Percentiles rank a stretch among this genome's conserved stretches.
Conservation (phyloP, 2,888 invertebrate genomes). For the Agrilus cyanescens region DNA sequence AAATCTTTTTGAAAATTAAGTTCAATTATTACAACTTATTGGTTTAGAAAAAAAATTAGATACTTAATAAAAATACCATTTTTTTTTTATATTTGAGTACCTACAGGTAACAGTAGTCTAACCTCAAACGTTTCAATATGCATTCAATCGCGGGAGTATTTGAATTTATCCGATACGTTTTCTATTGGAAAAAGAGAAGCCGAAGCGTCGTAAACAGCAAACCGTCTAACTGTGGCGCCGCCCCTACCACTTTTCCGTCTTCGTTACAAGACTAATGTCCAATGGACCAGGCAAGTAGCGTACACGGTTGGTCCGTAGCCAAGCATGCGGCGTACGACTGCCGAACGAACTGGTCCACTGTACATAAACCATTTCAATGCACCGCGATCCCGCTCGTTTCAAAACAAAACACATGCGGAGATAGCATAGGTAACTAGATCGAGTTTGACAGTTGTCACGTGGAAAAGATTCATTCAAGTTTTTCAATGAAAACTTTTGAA, state of each 20-base stretch:
- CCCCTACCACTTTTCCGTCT: slow-evolving; percentile 27
- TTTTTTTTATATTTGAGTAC: too few relatives aligned
- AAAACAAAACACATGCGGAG: slow-evolving; percentile 40
- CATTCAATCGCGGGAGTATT: too few relatives aligned
- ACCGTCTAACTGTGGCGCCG: slow-evolving; percentile 32
- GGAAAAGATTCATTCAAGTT: slow-evolving; percentile 18
- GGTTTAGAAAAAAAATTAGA: too few relatives aligned
- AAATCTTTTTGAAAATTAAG: too few relatives aligned
- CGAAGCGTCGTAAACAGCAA: slow-evolving; percentile 29
- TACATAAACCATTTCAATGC: slow-evolving; percentile 38
- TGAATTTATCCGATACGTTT: background rate
- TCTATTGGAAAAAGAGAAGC: slow-evolving; percentile 10
- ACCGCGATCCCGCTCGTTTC: slow-evolving; percentile 37
- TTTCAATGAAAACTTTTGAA: slow-evolving; percentile 7
- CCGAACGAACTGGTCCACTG: slow-evolving; percentile 28
- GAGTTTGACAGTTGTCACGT: slow-evolving; percentile 38
- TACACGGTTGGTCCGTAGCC: slow-evolving; percentile 15
- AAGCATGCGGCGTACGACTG: slow-evolving; percentile 9
- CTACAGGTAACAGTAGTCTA: too few relatives aligned
- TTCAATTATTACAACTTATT: too few relatives aligned
- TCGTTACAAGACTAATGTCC: slow-evolving; percentile 33
- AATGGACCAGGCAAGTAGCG: slow-evolving; percentile 26
- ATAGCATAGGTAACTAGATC: slow-evolving; percentile 36
- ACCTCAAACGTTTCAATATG: too few relatives aligned
- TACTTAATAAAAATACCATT: too few relatives aligned